Evolutionary conservation across 2,797 vertebrate genomes (phyloP), one percentile per base, ranked within the genome.

Genomic region (Notolepis coatsorum): DNA sequence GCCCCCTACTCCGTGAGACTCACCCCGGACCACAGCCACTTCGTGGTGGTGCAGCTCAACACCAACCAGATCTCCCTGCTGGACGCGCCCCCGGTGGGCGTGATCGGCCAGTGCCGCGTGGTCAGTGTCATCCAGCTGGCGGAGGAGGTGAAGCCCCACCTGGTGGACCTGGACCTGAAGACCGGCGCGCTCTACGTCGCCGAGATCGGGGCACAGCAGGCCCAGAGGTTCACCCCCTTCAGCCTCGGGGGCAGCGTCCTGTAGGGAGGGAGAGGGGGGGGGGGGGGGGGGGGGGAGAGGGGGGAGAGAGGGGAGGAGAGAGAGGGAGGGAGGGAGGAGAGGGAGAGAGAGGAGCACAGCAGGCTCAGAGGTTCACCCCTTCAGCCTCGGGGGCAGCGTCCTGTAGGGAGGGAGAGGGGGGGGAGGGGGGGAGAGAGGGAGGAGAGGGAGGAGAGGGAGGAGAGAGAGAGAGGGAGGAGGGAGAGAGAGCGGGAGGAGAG

Each of bases 1-100:
- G 96, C 93, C 0, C 97, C 97, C 1, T 98, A 92, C 71, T 95
- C 97, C 7, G 94, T 99, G 47, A 94, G 97, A 37, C 87, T 98
- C 18, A 96, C 95, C 20, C 87, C 94, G 0, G 84, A 96, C 61
- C 93, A 91, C 78, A 95, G 93, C 71, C 93, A 94, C 57, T 67
- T 96, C 74, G 87, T 98, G 0, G 93, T 96, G 5, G 94, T 91
- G n/a, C 97, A 98, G 85, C 85, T 99, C 74, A 95, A 95, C 57
- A 93, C 92, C 61, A 94, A 93, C 77, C 92, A 92, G 43, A 85
- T 99, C 28, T 82, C 89, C 0, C 64, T 99, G 28, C 60, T 96
- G 71, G 91, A 86, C 0, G 95, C 94, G 0, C 96, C 97, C 0
- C 91, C 93, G 0, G 81, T 95, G 0, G 97, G 97, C 3, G 60